phyloP scores from a whole-genome alignment of 2,113 vertebrate genomes.

The Pedetes capensis region DNA sequence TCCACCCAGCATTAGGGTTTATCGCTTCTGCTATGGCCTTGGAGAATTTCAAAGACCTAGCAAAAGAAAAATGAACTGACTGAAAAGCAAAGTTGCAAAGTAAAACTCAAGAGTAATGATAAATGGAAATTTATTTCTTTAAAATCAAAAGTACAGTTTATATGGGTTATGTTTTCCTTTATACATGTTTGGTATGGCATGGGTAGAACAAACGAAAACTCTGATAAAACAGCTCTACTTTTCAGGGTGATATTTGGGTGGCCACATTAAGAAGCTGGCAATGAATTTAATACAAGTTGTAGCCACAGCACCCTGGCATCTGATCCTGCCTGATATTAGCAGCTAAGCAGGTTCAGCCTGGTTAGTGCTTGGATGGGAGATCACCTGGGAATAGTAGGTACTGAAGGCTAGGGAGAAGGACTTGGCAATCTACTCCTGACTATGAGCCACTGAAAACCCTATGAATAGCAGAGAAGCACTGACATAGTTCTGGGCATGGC shows the following conservation, averaged over 20 bases:
- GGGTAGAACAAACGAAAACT: neutral
- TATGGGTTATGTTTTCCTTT: neutral
- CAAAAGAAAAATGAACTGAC: neutral
- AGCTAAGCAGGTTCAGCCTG: too few relatives aligned
- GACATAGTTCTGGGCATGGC: too few relatives aligned
- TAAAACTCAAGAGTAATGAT: neutral
- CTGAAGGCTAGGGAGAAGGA: too few relatives aligned
- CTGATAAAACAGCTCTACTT: neutral
- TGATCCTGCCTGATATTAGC: too few relatives aligned
- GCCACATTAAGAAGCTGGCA: neutral
- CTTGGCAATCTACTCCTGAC: too few relatives aligned
- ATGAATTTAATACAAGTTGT: neutral
- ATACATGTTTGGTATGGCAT: neutral
- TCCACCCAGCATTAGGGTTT: neutral
- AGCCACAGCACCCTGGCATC: neutral
- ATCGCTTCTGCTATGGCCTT: neutral
- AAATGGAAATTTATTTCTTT: neutral
- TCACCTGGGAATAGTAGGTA: too few relatives aligned
- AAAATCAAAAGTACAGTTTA: neutral
- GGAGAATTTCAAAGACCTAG: slow-evolving; percentile 28
- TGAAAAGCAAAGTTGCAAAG: neutral
- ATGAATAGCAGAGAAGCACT: too few relatives aligned
- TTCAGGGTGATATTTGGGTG: neutral
- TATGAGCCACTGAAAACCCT: too few relatives aligned
- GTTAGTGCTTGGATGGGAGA: too few relatives aligned